Conservation (phyloP, 2,888 invertebrate species). For the Dryobotodes eremita region DNA sequence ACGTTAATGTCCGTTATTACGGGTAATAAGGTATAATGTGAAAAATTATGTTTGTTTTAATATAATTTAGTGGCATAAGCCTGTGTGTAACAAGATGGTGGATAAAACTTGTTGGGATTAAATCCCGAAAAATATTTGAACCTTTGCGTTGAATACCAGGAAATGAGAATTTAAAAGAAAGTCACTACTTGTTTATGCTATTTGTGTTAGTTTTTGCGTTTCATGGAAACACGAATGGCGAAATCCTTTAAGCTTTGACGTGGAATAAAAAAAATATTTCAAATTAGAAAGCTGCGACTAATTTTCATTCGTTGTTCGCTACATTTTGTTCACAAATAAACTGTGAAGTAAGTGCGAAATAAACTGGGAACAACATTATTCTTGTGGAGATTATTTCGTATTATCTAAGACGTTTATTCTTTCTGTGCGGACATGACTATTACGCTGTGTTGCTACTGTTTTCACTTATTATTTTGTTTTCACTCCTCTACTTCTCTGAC, state of each 20-base stretch:
- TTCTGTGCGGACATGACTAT: slow-evolving; percentile 68
- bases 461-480: slow-evolving; percentile 31
- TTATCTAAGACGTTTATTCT: slow-evolving; percentile 68
- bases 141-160: background rate
- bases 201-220: slow-evolving; percentile 26
- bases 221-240: slow-evolving; percentile 23
- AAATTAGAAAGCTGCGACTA: slow-evolving; percentile 19
- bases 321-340: slow-evolving; percentile 31
- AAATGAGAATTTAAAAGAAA: slow-evolving; percentile 22
- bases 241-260: slow-evolving; percentile 35
- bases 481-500: slow-evolving; percentile 3
- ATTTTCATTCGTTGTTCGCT: slow-evolving; percentile 11
- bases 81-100: slow-evolving; percentile 55
- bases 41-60: slow-evolving; percentile 66
- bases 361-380: slow-evolving; percentile 73
- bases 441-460: slow-evolving; percentile 26
- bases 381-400: slow-evolving; percentile 72
- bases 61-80: slow-evolving; percentile 67
- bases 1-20: slow-evolving; percentile 66
- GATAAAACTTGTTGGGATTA: slow-evolving; percentile 18
- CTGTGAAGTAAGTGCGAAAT: slow-evolving; percentile 49
- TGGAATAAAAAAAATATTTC: slow-evolving; percentile 8
- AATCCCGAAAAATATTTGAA: slow-evolving; percentile 19
- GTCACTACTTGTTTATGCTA: slow-evolving; percentile 40
- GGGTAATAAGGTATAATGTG: slow-evolving; percentile 66